phyloP scores from a whole-genome alignment of 2,113 vertebrate genomes.

The Ondatra zibethicus region DNA sequence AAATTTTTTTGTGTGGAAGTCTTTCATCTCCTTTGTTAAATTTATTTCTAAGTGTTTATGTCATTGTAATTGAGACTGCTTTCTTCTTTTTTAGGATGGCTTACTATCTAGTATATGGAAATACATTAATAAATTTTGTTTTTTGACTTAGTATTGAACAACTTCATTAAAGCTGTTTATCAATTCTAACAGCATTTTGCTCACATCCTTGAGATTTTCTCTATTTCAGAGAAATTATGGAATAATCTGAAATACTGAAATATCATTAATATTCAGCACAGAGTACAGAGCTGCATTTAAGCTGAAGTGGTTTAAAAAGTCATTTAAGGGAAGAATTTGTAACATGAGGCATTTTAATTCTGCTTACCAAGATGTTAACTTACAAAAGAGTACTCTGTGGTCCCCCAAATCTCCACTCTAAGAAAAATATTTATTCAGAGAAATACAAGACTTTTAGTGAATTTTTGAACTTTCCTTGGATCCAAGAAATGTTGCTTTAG shows the following conservation, averaged over 20 bases:
- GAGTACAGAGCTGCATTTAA: neutral
- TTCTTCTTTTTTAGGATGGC: neutral
- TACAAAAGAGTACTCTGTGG: neutral
- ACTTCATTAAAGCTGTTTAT: neutral
- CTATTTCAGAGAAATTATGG: neutral
- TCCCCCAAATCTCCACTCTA: neutral
- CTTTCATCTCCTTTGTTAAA: neutral
- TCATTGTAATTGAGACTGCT: neutral
- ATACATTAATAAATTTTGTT: neutral
- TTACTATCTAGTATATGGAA: neutral
- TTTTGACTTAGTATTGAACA: neutral
- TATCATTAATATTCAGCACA: neutral
- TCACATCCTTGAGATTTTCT: neutral
- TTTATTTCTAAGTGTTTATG: neutral
- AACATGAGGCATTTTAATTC: neutral
- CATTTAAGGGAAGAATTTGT: neutral
- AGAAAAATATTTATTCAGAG: neutral
- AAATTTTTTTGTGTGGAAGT: neutral
- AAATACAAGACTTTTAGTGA: neutral
- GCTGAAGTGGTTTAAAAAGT: neutral
- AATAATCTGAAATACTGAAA: neutral
- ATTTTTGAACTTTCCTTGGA: neutral
- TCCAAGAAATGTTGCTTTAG: neutral
- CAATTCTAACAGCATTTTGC: neutral
- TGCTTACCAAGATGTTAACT: neutral